Percentiles rank a stretch among this genome's conserved stretches.
Conservation (phyloP, 2,888 invertebrate genomes). For the Agrochola litura region DNA sequence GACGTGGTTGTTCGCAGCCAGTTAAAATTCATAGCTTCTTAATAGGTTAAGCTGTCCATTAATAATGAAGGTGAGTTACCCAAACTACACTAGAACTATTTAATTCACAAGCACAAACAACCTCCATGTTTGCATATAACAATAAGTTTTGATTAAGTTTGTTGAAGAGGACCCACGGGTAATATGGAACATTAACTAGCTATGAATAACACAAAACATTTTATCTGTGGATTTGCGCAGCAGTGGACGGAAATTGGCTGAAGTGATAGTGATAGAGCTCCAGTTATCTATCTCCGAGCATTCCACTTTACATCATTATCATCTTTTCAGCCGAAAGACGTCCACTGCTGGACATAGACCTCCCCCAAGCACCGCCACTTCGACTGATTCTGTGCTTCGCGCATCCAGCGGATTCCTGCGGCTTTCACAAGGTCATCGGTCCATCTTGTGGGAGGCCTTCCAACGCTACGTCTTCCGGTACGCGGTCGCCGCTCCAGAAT, state of each 20-base stretch:
- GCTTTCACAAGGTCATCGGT: no score
- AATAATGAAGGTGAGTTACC: slow-evolving; percentile 11
- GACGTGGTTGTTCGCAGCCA: neutral
- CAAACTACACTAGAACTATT: slow-evolving; percentile 36
- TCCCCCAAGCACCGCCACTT: no score
- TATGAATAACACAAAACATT: neutral
- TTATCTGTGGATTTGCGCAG: neutral
- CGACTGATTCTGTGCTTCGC: no score
- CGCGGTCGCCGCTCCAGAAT: no score
- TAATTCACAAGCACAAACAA: slow-evolving; percentile 22
- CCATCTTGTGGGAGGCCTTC: no score
- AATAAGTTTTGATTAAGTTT: slow-evolving; percentile 40
- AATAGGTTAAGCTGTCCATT: slow-evolving; percentile 6
- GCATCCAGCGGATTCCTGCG: no score
- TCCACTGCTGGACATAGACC: no score
- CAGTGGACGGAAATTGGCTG: neutral
- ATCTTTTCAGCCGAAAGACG: no score
- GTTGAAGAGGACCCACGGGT: neutral
- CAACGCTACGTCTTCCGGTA: no score
- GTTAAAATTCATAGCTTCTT: slow-evolving; percentile 23
- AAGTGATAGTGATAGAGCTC: neutral
- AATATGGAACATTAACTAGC: neutral
- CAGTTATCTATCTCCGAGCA: neutral
- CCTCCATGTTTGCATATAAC: slow-evolving; percentile 21
- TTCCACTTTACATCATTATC: neutral